These are phyloP conservation scores for Alouatta palliata DNA, from an alignment of 2,113 vertebrate genomes.

Conservation along the genomic window DNA sequence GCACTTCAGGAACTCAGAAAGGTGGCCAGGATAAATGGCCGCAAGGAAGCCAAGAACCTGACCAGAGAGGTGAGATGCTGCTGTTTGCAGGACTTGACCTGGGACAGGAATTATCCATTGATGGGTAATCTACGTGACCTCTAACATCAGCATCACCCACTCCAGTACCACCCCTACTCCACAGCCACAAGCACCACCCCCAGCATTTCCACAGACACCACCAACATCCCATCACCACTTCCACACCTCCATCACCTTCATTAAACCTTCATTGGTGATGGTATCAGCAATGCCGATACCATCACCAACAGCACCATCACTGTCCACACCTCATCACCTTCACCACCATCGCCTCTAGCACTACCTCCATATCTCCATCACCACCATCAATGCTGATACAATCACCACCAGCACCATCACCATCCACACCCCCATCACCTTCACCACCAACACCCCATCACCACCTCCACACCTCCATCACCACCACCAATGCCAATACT, in stretches of 20 bases:
- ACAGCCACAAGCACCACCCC: background rate
- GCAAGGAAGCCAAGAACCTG: slow-evolving; percentile 79
- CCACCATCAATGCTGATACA: too few relatives aligned
- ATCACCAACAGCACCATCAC: background rate
- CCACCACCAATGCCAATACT: fast-evolving
- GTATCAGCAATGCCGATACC: background rate
- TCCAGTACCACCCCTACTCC: background rate
- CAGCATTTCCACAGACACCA: background rate
- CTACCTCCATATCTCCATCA: background rate
- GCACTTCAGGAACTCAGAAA: slow-evolving; percentile 85
- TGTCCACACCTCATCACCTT: background rate
- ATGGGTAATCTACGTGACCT: background rate
- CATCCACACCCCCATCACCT: background rate
- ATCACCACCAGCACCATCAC: too few relatives aligned
- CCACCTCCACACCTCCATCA: fast-evolving
- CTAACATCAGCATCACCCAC: too few relatives aligned
- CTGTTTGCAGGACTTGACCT: background rate
- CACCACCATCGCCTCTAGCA: too few relatives aligned
- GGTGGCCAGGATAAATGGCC: slow-evolving; percentile 87
- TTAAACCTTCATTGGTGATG: too few relatives aligned
- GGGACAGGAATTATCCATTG: background rate
- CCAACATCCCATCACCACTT: background rate
- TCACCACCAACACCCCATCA: background rate
- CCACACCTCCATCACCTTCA: too few relatives aligned
- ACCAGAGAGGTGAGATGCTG: slow-evolving; percentile 84